Base-by-base conservation (phyloP, 2,113 vertebrate species). In the Hepsetus odoe region DNA sequence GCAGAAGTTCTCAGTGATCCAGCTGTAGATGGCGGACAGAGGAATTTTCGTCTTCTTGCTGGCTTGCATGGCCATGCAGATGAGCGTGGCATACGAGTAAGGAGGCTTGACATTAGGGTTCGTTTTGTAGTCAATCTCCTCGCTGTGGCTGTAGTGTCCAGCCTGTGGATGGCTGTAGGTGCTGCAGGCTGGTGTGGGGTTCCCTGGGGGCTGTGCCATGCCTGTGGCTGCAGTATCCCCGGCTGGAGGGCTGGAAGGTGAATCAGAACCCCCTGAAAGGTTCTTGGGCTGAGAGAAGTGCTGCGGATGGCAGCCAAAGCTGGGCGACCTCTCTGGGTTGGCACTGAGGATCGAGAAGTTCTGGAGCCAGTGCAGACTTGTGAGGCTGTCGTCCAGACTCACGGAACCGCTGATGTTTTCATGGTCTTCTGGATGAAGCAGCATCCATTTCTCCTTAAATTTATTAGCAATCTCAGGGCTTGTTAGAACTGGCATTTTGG, bases 11-110 rank as follows among this genome's bases (percentile, higher is more conserved):
- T 94, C 93, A 0, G 91, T 94, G 80, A 95, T 95, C 94, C 94
- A 95, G 89, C 89, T 93, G 65, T 95, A 95, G 77, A 95, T 95
- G 90, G 94, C 93, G 55, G 94, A 93, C 28, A 95, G 86, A 32
- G 93, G 94, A 81, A 95, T 92, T 88, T 94, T 95, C 64, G 91
- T 92, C 78, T 92, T 92, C 46, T 92, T 91, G 88, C 93, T 95
- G 79, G 94, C 93, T 77, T 92, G 92, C 94, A 95, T 94, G 73
- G 94, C 94, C 94, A 95, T 95, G 85, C 93, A 95, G 84, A 95
- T 95, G 61, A 95, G 92, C 11, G 93, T 94, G 0, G 94, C 94
- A 72, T 95, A 95, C 5, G 94, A 95, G 38, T 94, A 95, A 0
- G 94, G 94, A 0, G 94, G 94, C 58, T 95, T 95, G 49, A 94